Evolutionary conservation across 2,113 vertebrate genomes (phyloP).

Genomic region (Rhabdornis inornatus): DNA sequence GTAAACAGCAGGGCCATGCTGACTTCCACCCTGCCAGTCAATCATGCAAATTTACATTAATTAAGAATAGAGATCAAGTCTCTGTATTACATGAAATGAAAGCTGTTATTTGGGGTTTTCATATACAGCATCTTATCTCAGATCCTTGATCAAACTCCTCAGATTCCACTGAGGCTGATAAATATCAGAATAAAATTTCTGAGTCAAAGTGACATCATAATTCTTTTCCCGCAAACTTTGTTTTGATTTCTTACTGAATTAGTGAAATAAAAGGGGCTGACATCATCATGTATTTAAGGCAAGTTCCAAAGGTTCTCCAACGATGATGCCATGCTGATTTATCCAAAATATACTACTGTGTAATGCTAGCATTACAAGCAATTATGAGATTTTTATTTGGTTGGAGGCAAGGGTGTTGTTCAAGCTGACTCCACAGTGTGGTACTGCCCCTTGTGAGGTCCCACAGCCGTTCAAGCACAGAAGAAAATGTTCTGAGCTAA

Average conservation of each 20-base stretch:
- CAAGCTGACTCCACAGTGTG: not conserved
- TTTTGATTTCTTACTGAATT: not conserved
- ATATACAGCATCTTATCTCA: not conserved
- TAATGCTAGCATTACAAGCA: not conserved
- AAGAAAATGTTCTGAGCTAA: not conserved
- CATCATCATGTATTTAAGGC: not conserved
- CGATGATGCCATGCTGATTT: not conserved
- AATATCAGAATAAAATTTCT: not conserved
- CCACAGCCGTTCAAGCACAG: not conserved
- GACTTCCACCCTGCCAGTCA: not conserved
- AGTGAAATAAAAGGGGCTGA: not conserved
- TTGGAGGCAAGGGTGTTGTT: not conserved
- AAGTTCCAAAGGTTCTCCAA: not conserved
- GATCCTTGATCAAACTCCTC: not conserved
- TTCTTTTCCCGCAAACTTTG: not conserved
- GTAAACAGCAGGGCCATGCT: not conserved
- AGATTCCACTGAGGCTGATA: not conserved
- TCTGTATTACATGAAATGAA: not conserved
- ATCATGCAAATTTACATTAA: not conserved
- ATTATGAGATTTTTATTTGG: constrained; percentile 7
- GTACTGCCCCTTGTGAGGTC: not conserved
- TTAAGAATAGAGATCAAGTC: not conserved
- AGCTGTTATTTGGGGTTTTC: not conserved
- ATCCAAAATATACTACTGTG: not conserved
- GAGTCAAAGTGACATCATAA: not conserved